Evolutionary conservation across 2,797 vertebrate species (phyloP), one percentile per base, ranked within the genome.

Genomic region (Sebastes iracundus): DNA sequence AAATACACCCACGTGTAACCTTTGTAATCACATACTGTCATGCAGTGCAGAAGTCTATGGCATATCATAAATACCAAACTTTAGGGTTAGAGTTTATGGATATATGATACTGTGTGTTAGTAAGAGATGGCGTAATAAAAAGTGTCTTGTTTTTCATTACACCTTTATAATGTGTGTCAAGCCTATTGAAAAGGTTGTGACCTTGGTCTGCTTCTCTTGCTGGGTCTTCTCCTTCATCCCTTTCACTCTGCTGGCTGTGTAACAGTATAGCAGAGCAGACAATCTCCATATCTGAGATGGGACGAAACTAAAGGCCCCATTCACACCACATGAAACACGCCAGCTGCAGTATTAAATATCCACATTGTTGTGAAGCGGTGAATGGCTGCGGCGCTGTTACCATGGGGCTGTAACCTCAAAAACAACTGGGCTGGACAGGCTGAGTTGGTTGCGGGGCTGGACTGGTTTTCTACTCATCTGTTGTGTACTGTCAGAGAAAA

Each of bases 261-360:
- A 81, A 90, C 80, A 83, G 67, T 83, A 75, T 67, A 63, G 46
- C 60, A 79, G 64, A 72, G 73, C 83, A 78, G 69, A 83, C 70
- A 33, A 90, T 89, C 89, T 88, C 85, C 84, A 83, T 92, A 85
- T 91, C 87, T 84, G 80, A 83, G 74, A 83, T 77, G 68, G 75
- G 81, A 77, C 32, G 60, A 88, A 93, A 89, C 91, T 78, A 82
- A 93, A 90, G 86, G 77, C 85, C 64, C 83, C 78, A 90, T 94
- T 93, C 85, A 90, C 62, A 42, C 79, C 79, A 79, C 92, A 90
- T 90, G 89, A 94, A 93, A 92, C 81, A 23, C 61, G 61, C 83
- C 90, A 90, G 91, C 93, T 91, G 91, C 88, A 71, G 94, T 92
- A 93, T 94, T 94, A 93, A 93, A 93, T 94, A 89, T 93, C 90